These are phyloP conservation scores for Diphyllodes magnificus DNA, from an alignment of 2,113 vertebrate genomes.

Conservation along the genomic window DNA sequence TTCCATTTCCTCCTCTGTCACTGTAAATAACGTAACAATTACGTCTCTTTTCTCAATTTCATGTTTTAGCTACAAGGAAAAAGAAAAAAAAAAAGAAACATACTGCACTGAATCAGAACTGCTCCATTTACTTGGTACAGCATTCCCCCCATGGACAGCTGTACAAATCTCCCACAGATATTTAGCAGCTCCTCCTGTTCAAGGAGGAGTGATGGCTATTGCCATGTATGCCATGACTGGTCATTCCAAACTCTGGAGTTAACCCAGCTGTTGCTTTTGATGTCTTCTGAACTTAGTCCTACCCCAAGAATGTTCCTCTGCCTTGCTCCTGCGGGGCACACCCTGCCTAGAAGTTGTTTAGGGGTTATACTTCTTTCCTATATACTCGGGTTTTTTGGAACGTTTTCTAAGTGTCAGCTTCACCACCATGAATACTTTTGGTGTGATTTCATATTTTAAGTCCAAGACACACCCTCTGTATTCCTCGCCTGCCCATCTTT, in stretches of 20 bases:
- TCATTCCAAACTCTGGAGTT: background rate
- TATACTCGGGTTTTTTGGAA: background rate
- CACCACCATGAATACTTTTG: background rate
- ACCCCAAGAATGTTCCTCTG: fast-evolving
- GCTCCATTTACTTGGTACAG: background rate
- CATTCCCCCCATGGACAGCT: background rate
- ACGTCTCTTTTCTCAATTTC: background rate
- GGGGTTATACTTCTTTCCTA: background rate
- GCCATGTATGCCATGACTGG: background rate
- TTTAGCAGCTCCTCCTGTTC: background rate
- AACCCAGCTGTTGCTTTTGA: background rate
- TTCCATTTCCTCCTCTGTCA: background rate
- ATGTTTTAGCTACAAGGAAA: background rate
- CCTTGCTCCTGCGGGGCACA: background rate
- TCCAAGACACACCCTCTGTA: background rate
- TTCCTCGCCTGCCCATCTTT: background rate
- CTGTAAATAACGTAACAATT: background rate
- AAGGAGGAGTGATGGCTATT: background rate
- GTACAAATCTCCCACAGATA: background rate
- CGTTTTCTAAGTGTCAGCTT: background rate
- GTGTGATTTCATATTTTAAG: background rate
- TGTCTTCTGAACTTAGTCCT: background rate
- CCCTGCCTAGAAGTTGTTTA: background rate
- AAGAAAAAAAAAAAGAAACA: background rate
- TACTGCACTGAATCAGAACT: background rate